Conservation (phyloP, 2,797 vertebrate genomes). For the Bryconaethiops microstoma region DNA sequence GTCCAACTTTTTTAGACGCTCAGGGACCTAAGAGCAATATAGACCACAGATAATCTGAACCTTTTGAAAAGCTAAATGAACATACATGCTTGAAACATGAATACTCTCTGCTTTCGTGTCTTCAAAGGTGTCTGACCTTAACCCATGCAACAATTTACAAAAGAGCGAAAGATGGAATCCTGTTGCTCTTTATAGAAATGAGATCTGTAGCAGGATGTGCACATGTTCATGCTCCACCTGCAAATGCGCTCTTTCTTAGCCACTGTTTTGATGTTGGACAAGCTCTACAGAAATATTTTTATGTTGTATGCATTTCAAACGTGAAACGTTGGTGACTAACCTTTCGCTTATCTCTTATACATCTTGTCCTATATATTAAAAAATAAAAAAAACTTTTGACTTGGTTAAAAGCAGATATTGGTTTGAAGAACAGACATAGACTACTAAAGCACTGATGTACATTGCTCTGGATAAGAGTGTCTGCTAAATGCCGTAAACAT, state of each 20-base stretch:
- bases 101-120: background rate
- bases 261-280: background rate
- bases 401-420: too few relatives aligned
- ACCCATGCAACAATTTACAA: background rate
- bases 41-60: background rate
- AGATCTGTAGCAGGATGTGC: background rate
- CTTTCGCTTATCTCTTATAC: too few relatives aligned
- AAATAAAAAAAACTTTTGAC: too few relatives aligned
- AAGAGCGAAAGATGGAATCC: background rate
- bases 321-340: too few relatives aligned
- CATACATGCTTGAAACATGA: background rate
- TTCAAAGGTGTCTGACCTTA: background rate
- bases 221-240: background rate
- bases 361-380: too few relatives aligned
- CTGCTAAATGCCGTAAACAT: too few relatives aligned
- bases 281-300: too few relatives aligned
- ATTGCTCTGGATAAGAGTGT: too few relatives aligned
- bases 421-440: too few relatives aligned
- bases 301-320: too few relatives aligned
- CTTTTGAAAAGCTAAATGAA: slow-evolving; percentile 17
- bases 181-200: background rate
- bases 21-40: background rate
- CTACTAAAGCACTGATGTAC: too few relatives aligned
- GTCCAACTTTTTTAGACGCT: background rate
- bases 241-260: background rate